phyloP scores from a whole-genome alignment of 2,113 vertebrate species.

The Machaerirhynchus nigripectus region DNA sequence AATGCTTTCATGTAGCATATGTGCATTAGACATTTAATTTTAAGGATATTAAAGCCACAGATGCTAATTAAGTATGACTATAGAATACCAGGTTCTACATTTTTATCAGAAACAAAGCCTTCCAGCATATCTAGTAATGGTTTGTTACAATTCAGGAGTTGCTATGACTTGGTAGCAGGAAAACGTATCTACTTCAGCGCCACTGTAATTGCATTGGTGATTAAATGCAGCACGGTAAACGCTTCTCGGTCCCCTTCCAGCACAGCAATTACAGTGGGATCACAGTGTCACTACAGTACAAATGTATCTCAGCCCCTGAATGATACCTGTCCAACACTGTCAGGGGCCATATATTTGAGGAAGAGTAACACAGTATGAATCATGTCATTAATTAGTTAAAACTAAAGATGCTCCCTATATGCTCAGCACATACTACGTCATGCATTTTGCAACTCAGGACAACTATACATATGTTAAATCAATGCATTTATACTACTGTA shows the following conservation, averaged over 20 bases:
- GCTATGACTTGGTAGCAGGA: slow-evolving; percentile 51
- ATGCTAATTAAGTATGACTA: slow-evolving; percentile 31
- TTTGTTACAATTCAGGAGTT: slow-evolving; percentile 53
- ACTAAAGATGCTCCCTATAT: neutral
- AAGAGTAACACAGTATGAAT: slow-evolving; percentile 2
- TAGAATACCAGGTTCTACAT: slow-evolving; percentile 52
- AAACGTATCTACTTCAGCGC: slow-evolving; percentile 52
- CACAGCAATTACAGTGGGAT: slow-evolving; percentile 40
- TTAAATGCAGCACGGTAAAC: slow-evolving; percentile 62
- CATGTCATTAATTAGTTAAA: neutral
- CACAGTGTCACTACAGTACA: neutral
- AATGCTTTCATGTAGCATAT: neutral
- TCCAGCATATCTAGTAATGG: slow-evolving; percentile 45
- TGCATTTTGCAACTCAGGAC: slow-evolving; percentile 30
- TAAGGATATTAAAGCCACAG: neutral
- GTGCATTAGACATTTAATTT: neutral
- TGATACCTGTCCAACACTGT: neutral
- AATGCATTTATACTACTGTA: slow-evolving; percentile 29
- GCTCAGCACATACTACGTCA: neutral
- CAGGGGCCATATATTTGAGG: neutral
- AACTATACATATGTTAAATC: slow-evolving; percentile 35
- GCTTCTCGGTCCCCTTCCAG: slow-evolving; percentile 53
- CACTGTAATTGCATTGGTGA: slow-evolving; percentile 55
- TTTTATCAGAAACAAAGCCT: slow-evolving; percentile 42
- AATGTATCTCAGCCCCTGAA: slow-evolving; percentile 19